Evolutionary conservation across 2,888 invertebrate genomes (phyloP).

Genomic region (Hedya salicella): DNA sequence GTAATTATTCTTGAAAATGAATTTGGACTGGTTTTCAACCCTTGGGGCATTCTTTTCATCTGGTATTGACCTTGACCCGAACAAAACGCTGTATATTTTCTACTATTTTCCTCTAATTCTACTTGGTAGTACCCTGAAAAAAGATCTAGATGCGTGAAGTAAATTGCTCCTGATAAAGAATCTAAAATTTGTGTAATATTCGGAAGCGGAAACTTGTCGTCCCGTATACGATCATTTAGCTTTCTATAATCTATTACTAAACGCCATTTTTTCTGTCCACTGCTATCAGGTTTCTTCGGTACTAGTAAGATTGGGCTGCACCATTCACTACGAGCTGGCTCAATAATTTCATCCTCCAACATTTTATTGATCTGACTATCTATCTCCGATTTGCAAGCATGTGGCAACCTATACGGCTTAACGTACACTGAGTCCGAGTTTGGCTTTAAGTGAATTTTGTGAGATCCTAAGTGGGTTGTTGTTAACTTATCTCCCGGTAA

Average conservation of each 20-base stretch:
- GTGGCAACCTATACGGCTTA: constrained; percentile 13
- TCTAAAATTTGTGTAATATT: constrained; percentile 28
- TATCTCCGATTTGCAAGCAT: background rate
- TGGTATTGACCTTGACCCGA: constrained; percentile 18
- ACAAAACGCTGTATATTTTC: constrained; percentile 21
- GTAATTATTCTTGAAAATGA: constrained; percentile 17
- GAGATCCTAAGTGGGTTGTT: background rate
- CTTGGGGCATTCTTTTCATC: constrained; percentile 16
- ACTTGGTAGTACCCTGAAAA: constrained; percentile 24
- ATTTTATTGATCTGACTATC: constrained; percentile 9
- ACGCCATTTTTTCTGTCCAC: constrained; percentile 21
- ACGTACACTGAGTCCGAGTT: background rate
- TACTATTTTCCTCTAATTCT: constrained; percentile 13
- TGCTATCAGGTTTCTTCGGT: background rate
- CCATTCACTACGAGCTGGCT: constrained; percentile 10
- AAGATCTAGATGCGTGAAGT: constrained; percentile 22
- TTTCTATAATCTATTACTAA: constrained; percentile 27
- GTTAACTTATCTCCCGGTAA: background rate
- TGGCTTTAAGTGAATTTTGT: constrained; percentile 3
- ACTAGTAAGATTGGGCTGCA: constrained; percentile 8
- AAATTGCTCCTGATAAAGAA: constrained; percentile 12
- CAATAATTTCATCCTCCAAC: constrained; percentile 3
- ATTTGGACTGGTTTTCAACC: constrained; percentile 14
- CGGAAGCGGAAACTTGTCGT: constrained; percentile 29
- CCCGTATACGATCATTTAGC: constrained; percentile 17